Evolutionary conservation across 2,797 vertebrate species (phyloP).

Genomic region (Centropyge bicolor): DNA sequence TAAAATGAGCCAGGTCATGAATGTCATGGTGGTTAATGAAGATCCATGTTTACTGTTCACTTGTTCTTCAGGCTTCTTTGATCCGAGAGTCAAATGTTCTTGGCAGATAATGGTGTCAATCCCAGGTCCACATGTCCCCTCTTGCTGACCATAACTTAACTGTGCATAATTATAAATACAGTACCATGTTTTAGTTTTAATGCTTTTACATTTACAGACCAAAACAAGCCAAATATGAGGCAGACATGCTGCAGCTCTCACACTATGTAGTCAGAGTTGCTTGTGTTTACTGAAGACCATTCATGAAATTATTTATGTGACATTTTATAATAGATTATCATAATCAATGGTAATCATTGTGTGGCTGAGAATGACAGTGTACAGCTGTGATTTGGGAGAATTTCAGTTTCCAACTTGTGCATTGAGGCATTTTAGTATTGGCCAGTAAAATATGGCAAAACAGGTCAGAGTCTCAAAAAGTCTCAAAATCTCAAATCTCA

Average conservation of each 20-base stretch:
- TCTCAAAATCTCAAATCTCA: no score
- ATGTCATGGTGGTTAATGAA: no score
- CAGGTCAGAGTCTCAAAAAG: neutral
- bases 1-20: no score
- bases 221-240: no score
- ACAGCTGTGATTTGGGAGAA: neutral
- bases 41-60: no score
- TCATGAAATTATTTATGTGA: neutral
- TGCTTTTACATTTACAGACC: neutral
- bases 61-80: neutral
- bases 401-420: neutral
- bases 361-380: neutral
- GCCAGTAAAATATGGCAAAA: neutral
- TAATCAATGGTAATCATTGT: neutral
- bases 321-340: neutral
- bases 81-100: neutral
- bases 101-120: neutral
- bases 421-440: neutral
- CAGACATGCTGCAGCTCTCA: no score
- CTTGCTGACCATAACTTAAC: neutral
- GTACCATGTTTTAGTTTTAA: neutral
- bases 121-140: neutral
- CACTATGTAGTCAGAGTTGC: no score
- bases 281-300: no score
- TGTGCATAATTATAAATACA: neutral